Evolutionary conservation across 1,140 invertebrate genomes (phyloP), one percentile per base, ranked within the genome.

Genomic region (Meloidogyne floridensis): DNA sequence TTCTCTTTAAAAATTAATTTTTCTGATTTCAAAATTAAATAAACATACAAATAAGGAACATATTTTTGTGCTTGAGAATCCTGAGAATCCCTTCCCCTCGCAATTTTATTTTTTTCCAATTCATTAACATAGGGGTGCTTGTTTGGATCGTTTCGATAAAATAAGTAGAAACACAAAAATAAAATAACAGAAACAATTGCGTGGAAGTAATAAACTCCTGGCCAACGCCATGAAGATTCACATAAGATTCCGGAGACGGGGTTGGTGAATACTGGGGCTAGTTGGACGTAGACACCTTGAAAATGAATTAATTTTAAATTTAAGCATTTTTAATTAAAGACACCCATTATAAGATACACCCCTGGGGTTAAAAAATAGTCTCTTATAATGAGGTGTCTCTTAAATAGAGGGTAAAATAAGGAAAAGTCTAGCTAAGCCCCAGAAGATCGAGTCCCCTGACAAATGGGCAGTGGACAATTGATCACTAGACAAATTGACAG

Each of bases 131-230:
- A 75, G 3, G 83, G 83, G 59, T 84, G 83, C 32, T 81, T 79
- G 53, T 84, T 79, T 13, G 84, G 84, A 73, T 79, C 54, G 51
- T 85, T 85, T 20, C 84, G 81, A 75, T 85, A 85, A 59, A 42
- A 79, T 51, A 78, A 72, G 72, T 84, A 85, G 65, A 85, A 85
- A 13, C 72, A 15, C 5, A 32, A 47, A 69, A 85, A 85, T 9
- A 85, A 53, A 53, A 85, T 42, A 10, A 74, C 47, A 54, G 84
- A 56, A n/a, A 84, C 18, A 42, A 53, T 11, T 9, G 84, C 84
- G 42, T 85, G 84, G 65, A 83, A 81, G 59, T 85, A 85, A 56
- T 85, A 85, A 15, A 85, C 80, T 15, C 84, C 84, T 15, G 83
- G 84, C 84, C 84, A 85, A 42, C 84, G 82, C 42, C 77, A 20